Conservation (phyloP, 30 jellyfish, hydroid and myxozoan genomes). For the Hydra vulgaris region DNA sequence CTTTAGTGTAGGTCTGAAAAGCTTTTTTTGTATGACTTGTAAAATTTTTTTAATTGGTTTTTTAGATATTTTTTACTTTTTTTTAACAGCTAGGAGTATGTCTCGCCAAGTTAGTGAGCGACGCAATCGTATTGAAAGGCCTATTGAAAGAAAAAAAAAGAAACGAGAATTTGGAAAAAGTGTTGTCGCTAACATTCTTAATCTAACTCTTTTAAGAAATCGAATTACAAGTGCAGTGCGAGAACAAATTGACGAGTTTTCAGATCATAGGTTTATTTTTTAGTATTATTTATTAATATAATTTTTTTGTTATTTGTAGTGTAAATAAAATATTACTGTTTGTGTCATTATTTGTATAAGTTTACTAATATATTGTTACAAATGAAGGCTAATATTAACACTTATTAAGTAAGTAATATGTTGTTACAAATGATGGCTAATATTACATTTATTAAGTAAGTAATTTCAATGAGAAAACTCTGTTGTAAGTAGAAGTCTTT, state of each 20-base stretch:
- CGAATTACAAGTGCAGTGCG: slow-evolving; percentile 54
- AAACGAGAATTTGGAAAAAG: slow-evolving; percentile 78
- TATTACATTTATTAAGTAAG: no score
- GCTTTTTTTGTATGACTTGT: no score
- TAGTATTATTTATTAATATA: background rate
- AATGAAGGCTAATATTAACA: no score
- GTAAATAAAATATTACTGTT: background rate
- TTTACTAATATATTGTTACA: background rate
- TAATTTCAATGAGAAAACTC: no score
- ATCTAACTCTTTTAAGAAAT: slow-evolving; percentile 42
- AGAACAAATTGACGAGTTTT: slow-evolving; percentile 67
- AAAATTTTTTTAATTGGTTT: background rate
- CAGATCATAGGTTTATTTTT: slow-evolving; percentile 67
- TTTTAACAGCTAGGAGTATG: background rate
- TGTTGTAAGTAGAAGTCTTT: no score
- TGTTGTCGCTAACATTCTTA: slow-evolving; percentile 52
- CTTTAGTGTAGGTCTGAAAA: no score
- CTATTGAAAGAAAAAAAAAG: slow-evolving; percentile 29
- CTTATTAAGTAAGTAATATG: no score
- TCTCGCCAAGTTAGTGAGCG: slow-evolving; percentile 81
- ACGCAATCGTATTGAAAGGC: slow-evolving; percentile 71
- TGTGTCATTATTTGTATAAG: no score
- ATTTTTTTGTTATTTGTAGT: background rate
- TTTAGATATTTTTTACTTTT: slow-evolving; percentile 33
- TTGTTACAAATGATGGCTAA: no score